Percentiles rank a stretch among this genome's conserved stretches.
Conservation (phyloP, 2,888 invertebrate genomes). For the Melanostoma mellinum region DNA sequence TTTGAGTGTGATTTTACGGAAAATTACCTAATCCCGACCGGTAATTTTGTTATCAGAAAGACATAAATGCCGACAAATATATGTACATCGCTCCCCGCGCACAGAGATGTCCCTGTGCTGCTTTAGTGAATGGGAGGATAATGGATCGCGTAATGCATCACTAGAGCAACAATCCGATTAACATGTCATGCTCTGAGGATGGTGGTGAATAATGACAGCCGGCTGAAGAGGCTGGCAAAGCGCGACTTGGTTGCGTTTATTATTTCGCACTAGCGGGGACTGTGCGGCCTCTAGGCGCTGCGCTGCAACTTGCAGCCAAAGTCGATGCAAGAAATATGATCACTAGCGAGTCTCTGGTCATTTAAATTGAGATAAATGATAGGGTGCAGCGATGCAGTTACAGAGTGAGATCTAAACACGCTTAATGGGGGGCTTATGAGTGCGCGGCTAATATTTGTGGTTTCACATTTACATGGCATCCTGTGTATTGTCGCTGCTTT, state of each 20-base stretch:
- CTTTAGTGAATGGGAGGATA: slow-evolving; percentile 44
- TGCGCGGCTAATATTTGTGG: slow-evolving; percentile 11
- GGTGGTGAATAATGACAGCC: slow-evolving; percentile 60
- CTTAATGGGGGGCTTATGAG: background rate
- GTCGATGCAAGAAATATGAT: slow-evolving; percentile 61
- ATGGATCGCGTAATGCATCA: slow-evolving; percentile 65
- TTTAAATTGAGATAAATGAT: slow-evolving; percentile 66
- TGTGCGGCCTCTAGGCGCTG: slow-evolving; percentile 36
- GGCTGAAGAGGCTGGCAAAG: background rate
- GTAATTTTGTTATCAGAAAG: slow-evolving; percentile 60
- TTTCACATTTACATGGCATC: slow-evolving; percentile 24
- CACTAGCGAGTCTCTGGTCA: slow-evolving; percentile 40
- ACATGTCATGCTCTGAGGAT: slow-evolving; percentile 63
- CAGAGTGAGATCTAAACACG: background rate
- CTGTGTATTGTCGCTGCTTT: slow-evolving; percentile 19
- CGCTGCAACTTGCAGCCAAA: background rate
- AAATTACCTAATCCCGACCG: slow-evolving; percentile 58
- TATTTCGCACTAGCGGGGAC: slow-evolving; percentile 50
- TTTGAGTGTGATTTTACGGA: slow-evolving; percentile 11
- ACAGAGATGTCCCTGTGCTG: background rate
- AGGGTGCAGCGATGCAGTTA: slow-evolving; percentile 25
- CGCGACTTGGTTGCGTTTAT: slow-evolving; percentile 32
- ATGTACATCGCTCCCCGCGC: slow-evolving; percentile 11
- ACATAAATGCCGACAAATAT: slow-evolving; percentile 63
- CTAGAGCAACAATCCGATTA: slow-evolving; percentile 69